Evolutionary conservation across 2,113 vertebrate genomes (phyloP).

Genomic region (Nanger granti): DNA sequence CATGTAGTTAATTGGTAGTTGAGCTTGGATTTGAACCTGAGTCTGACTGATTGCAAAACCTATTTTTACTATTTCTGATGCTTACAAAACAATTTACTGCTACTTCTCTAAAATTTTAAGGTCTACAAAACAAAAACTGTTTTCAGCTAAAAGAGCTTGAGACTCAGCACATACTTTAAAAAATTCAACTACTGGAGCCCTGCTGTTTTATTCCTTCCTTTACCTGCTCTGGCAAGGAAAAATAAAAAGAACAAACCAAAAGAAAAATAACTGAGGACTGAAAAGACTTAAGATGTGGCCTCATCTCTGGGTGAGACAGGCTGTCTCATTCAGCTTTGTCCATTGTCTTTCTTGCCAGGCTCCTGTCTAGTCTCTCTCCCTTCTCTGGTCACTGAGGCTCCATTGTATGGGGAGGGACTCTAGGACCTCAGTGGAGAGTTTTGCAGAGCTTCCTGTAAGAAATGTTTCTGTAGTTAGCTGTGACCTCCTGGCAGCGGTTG

Average conservation of each 20-base stretch:
- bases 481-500: slow-evolving; percentile 18
- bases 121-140: slow-evolving; percentile 15
- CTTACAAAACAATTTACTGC: not conserved
- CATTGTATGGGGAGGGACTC: slow-evolving; percentile 14
- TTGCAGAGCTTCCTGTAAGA: slow-evolving; percentile 24
- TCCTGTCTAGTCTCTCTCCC: not conserved
- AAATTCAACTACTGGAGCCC: not conserved
- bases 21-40: not conserved
- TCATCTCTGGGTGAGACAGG: not conserved
- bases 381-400: slow-evolving; percentile 20
- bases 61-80: slow-evolving; percentile 9
- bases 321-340: slow-evolving; percentile 23
- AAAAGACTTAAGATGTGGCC: not conserved
- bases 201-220: not conserved
- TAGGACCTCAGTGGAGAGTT: slow-evolving; percentile 7
- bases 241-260: not conserved
- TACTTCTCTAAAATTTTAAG: slow-evolving; percentile 23
- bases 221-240: not conserved
- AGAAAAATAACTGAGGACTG: not conserved
- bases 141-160: slow-evolving; percentile 12
- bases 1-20: not conserved
- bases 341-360: not conserved
- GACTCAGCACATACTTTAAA: not conserved
- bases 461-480: not conserved
- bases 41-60: not conserved